Evolutionary conservation across 2,797 vertebrate genomes (phyloP).

Genomic region (Crenichthys baileyi): DNA sequence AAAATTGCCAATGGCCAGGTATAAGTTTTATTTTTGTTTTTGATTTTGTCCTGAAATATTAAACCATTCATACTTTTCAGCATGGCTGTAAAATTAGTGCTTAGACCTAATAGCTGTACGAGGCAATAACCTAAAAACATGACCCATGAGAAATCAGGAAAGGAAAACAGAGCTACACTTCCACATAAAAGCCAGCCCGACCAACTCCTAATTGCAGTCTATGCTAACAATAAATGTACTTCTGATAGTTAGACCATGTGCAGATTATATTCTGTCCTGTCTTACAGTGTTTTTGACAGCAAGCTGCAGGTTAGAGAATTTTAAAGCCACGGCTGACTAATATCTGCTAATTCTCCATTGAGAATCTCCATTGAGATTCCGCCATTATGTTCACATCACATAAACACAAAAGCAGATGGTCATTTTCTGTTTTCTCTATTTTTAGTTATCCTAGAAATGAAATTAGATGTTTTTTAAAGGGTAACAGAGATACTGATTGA

Average conservation of each 20-base stretch:
- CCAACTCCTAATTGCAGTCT: not conserved
- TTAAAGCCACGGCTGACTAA: not conserved
- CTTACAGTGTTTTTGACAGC: not conserved
- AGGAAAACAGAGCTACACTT: not conserved
- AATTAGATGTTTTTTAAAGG: slow-evolving; percentile 3
- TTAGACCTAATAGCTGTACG: too few relatives aligned
- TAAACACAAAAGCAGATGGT: slow-evolving; percentile 7
- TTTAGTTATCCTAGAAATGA: slow-evolving; percentile 25
- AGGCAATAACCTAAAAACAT: too few relatives aligned
- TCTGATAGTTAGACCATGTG: too few relatives aligned
- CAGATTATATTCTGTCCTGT: not conserved
- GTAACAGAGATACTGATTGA: slow-evolving; percentile 26
- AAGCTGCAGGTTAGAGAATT: not conserved
- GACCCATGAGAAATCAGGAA: not conserved
- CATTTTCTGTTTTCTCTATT: slow-evolving; percentile 8
- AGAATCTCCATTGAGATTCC: too few relatives aligned
- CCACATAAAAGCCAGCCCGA: not conserved
- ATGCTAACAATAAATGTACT: not conserved
- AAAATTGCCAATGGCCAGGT: too few relatives aligned
- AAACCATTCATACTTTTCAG: too few relatives aligned
- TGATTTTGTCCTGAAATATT: too few relatives aligned
- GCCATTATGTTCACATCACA: too few relatives aligned
- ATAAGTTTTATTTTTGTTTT: too few relatives aligned
- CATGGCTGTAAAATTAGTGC: too few relatives aligned
- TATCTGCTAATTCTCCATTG: not conserved